Percentiles rank a stretch among this genome's conserved stretches.
Evolutionary conservation across 37 sponge, comb jelly and placozoan genomes (phyloP).

Genomic region (Chondrosia reniformis): DNA sequence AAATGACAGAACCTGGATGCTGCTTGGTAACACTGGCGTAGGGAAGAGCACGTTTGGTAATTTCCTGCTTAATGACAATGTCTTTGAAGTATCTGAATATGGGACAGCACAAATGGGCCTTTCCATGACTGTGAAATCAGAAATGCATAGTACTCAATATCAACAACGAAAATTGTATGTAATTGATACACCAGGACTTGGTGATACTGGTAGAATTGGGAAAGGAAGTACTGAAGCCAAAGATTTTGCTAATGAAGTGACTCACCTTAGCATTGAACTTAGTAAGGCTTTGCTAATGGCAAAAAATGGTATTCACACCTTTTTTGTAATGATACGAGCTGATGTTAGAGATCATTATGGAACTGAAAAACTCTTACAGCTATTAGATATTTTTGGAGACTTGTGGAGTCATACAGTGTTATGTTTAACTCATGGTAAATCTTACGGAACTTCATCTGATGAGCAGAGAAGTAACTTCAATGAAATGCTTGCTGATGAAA

Average conservation of each 20-base stretch:
- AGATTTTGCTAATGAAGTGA: neutral
- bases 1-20: neutral
- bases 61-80: constrained; percentile 5
- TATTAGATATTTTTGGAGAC: constrained; percentile 1
- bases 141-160: neutral
- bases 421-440: neutral
- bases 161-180: neutral
- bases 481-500: neutral
- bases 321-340: neutral
- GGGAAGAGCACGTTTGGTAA: constrained; percentile 13
- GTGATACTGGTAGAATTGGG: neutral
- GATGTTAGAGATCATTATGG: neutral
- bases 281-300: neutral
- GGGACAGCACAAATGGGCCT: neutral
- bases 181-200: neutral
- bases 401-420: neutral
- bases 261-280: neutral
- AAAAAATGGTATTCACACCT: neutral
- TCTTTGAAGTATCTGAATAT: neutral
- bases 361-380: neutral
- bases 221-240: neutral
- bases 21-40: constrained; percentile 6
- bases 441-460: neutral
- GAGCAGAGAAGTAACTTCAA: neutral
- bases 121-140: neutral